Percentiles rank a stretch among this genome's conserved stretches.
Evolutionary conservation across 2,888 invertebrate genomes (phyloP).

Genomic region (Diarsia rubi): DNA sequence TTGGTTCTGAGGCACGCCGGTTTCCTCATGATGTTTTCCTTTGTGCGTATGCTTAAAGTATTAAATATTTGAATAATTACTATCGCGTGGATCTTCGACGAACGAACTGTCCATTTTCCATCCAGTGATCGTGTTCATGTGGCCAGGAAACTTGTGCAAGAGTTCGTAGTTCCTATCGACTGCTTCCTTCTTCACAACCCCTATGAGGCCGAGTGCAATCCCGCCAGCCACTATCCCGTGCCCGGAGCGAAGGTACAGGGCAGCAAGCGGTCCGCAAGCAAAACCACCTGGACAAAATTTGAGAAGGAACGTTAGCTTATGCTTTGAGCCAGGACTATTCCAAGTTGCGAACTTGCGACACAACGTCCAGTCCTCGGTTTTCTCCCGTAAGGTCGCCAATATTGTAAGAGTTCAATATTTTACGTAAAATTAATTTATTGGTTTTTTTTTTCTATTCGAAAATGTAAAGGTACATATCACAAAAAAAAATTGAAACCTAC

Average conservation of each 20-base stretch:
- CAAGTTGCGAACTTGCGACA: no score
- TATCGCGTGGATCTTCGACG: conserved; percentile 76
- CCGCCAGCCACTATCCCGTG: conserved; percentile 81
- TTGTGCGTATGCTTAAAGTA: neutral
- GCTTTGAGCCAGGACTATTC: no score
- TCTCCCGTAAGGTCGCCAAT: no score
- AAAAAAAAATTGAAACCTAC: no score
- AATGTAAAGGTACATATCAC: no score
- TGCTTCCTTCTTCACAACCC: conserved; percentile 78
- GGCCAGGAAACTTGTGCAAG: conserved; percentile 64
- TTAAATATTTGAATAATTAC: conserved; percentile 63
- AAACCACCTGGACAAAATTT: conserved; percentile 76
- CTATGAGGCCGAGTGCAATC: conserved; percentile 75
- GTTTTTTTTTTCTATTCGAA: no score
- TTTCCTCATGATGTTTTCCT: no score
- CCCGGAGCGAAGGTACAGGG: conserved; percentile 75
- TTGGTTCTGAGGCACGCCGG: no score
- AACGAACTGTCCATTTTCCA: conserved; percentile 77
- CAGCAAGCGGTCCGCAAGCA: conserved; percentile 82
- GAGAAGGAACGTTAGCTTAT: neutral
- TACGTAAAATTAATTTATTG: no score
- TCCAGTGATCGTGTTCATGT: conserved; percentile 70
- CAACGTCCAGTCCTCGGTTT: no score
- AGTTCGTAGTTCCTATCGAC: conserved; percentile 68
- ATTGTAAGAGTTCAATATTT: no score